Base-by-base conservation (phyloP, 2,888 invertebrate species). In the Aphidius colemani region DNA sequence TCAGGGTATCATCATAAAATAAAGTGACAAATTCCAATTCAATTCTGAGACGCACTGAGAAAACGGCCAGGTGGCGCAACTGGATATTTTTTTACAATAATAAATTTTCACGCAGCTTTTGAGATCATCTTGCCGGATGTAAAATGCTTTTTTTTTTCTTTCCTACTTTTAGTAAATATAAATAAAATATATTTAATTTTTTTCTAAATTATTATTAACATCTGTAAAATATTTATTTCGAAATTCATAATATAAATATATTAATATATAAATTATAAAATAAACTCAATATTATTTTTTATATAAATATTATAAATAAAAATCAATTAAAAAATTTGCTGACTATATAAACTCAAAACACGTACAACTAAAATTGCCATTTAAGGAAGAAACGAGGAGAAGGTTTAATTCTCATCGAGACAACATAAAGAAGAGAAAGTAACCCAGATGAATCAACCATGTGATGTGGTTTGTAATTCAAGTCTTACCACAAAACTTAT, bases 321-420 rank as follows among this genome's bases (percentile, higher is more conserved):
- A 30, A 30, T 30, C 30, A 5, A 30, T 30, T 6, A 10, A n/a
- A 50, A n/a, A 50, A 18, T 18, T 13, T 3, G 59, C 18, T 41
- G 51, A 45, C 13, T 30, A 58, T 30, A 58, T 45, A 44, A 48
- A 62, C 56, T 11, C n/a, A 63, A 46, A 66, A 60, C 49, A 39
- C 41, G n/a, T 50, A 58, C 53, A 51, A 53, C 44, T 50, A 40
- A 57, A 57, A 46, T 45, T 45, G 71, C 75, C 74, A 74, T 74
- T 73, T 74, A 77, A 71, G 76, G 77, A 79, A 78, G 79, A 78
- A 80, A 77, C 78, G 77, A 79, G 78, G 77, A 80, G 79, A 81
- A 80, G 76, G 75, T 74, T 76, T 39, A 66, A 67, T 67, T 61
- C 44, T 44, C 70, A 80, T 66, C 77, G 70, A 72, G 77, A 67